phyloP scores from a whole-genome alignment of 1,140 invertebrate species.

The Melitaea cinxia region DNA sequence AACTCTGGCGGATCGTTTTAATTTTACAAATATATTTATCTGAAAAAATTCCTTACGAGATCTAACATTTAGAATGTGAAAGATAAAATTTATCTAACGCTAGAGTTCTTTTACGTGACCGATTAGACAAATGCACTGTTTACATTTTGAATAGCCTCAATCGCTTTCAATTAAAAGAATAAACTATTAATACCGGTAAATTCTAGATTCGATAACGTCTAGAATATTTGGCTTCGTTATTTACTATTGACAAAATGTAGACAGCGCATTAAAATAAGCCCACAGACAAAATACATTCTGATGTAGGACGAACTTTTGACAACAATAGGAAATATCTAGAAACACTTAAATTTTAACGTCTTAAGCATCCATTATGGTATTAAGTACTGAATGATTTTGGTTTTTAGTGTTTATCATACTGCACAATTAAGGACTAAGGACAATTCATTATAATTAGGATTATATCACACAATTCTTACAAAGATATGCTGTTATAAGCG shows the following conservation, averaged over 20 bases:
- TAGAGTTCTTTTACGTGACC: constrained; percentile 41
- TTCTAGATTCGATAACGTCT: constrained; percentile 11
- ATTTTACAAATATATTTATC: constrained; percentile 8
- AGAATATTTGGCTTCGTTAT: constrained; percentile 22
- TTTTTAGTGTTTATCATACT: constrained; percentile 59
- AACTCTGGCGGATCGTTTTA: constrained; percentile 2
- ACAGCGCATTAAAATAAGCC: constrained; percentile 33
- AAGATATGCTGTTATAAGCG: constrained; percentile 77
- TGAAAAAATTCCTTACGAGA: neutral
- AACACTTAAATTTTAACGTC: constrained; percentile 50
- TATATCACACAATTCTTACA: constrained; percentile 78
- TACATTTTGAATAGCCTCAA: constrained; percentile 16
- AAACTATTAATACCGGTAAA: constrained; percentile 16
- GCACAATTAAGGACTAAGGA: constrained; percentile 64
- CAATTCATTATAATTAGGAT: constrained; percentile 67
- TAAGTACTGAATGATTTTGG: constrained; percentile 76
- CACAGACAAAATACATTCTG: constrained; percentile 33
- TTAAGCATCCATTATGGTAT: constrained; percentile 64
- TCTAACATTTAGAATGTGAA: neutral
- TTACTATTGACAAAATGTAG: constrained; percentile 24
- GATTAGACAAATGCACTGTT: constrained; percentile 20
- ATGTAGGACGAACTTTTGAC: constrained; percentile 56
- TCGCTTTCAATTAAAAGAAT: constrained; percentile 14
- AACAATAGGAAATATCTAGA: constrained; percentile 56
- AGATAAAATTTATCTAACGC: constrained; percentile 8